A percentile compares a stretch with the other conserved stretches of the same genome.
phyloP scores from a whole-genome alignment of 2,113 vertebrate genomes.

The Salvelinus fontinalis region DNA sequence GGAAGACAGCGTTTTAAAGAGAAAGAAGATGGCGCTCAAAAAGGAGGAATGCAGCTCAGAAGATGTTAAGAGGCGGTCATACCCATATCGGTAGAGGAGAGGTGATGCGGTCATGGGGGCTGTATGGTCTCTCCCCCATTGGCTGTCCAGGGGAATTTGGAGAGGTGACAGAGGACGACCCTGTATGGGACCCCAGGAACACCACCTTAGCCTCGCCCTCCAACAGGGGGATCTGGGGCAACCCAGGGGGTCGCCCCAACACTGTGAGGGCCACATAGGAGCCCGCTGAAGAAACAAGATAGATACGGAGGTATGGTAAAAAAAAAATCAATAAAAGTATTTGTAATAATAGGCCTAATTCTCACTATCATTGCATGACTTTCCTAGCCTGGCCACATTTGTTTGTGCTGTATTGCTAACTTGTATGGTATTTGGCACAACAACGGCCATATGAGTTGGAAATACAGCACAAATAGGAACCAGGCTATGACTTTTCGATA shows the following conservation, averaged over 20 bases:
- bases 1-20: not conserved
- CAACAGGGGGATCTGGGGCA: constrained; percentile 88
- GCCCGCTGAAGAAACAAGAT: constrained; percentile 76
- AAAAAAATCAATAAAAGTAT: not conserved
- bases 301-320: not conserved
- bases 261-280: constrained; percentile 99
- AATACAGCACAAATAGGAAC: not conserved
- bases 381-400: not conserved
- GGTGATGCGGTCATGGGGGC: constrained; percentile 76
- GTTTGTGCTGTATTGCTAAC: not conserved
- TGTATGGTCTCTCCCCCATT: not conserved
- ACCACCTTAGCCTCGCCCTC: constrained; percentile 84
- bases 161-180: constrained; percentile 74
- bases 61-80: constrained; percentile 34
- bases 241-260: constrained; percentile 94
- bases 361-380: too few relatives aligned
- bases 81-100: constrained; percentile 84
- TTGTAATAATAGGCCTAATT: not conserved
- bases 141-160: constrained; percentile 77
- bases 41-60: not conserved
- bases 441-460: not conserved
- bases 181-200: constrained; percentile 50
- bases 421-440: not conserved
- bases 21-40: not conserved
- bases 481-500: not conserved